These are phyloP conservation scores for Lumbricus terrestris DNA, from an alignment of 2,888 invertebrate genomes.

Conservation along the genomic window DNA sequence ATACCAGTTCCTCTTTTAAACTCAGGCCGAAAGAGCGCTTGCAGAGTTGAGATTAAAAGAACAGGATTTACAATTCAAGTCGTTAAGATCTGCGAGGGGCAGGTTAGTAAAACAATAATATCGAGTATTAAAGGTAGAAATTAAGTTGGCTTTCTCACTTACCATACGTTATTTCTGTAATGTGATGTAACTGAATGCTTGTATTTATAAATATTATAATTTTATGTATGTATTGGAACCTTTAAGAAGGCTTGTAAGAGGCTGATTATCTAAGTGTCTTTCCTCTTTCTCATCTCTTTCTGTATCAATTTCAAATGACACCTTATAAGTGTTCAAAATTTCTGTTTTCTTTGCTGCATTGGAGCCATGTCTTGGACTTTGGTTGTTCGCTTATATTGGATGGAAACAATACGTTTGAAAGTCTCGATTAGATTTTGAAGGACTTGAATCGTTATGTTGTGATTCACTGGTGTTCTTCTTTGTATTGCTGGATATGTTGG, in stretches of 20 bases:
- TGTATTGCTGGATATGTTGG: no score
- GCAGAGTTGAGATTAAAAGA: conserved; percentile 45
- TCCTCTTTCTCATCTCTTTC: not conserved
- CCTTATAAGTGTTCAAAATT: not conserved
- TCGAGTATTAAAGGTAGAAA: conserved; percentile 3
- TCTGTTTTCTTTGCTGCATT: not conserved
- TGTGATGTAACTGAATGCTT: not conserved
- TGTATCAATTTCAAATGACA: not conserved
- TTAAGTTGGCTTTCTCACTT: not conserved
- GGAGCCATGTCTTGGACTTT: not conserved
- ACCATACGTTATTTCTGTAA: not conserved
- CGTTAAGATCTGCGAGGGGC: conserved; percentile 54
- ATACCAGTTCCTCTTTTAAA: not conserved
- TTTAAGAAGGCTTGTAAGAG: not conserved
- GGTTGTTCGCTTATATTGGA: not conserved
- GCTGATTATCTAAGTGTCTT: not conserved
- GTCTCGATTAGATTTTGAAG: not conserved
- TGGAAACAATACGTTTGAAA: not conserved
- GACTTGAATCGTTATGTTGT: not conserved
- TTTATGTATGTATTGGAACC: not conserved
- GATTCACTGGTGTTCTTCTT: not conserved
- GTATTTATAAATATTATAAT: not conserved
- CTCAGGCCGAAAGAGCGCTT: conserved; percentile 40
- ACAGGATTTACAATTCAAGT: conserved; percentile 53
- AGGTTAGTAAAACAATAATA: conserved; percentile 42